A percentile compares a stretch with the other conserved stretches of the same genome.
phyloP scores from a whole-genome alignment of 1,140 invertebrate genomes.

The Patella vulgata region DNA sequence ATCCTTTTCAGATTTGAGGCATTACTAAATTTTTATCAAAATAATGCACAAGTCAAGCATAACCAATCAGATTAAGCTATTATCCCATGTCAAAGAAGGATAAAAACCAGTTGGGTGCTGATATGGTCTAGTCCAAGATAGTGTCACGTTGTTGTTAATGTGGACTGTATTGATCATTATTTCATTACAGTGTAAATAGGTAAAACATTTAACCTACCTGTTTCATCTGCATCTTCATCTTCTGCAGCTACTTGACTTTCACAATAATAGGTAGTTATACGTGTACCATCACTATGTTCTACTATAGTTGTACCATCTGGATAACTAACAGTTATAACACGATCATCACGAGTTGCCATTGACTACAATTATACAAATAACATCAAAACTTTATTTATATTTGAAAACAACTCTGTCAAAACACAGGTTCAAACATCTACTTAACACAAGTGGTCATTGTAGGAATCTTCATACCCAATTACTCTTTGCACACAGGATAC shows the following conservation, averaged over 20 bases:
- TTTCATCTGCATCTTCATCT: constrained; percentile 37
- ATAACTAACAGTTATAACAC: constrained; percentile 61
- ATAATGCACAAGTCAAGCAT: neutral
- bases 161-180: no score
- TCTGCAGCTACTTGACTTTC: constrained; percentile 42
- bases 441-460: no score
- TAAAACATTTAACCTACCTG: constrained; percentile 12
- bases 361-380: constrained; percentile 44
- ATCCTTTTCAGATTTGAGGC: neutral
- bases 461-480: no score
- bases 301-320: constrained; percentile 64
- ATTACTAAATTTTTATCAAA: neutral
- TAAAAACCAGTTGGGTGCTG: no score
- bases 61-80: neutral
- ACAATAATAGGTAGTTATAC: constrained; percentile 62
- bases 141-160: no score
- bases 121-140: no score
- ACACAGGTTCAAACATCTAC: no score
- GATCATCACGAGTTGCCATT: constrained; percentile 64
- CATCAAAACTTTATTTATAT: no score
- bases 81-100: no score
- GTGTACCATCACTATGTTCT: constrained; percentile 65
- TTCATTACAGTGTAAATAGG: neutral
- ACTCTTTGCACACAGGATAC: no score
- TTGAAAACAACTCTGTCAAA: no score